Evolutionary conservation across 2,888 invertebrate genomes (phyloP), one percentile per base, ranked within the genome.

Genomic region (Synanthedon tipuliformis): DNA sequence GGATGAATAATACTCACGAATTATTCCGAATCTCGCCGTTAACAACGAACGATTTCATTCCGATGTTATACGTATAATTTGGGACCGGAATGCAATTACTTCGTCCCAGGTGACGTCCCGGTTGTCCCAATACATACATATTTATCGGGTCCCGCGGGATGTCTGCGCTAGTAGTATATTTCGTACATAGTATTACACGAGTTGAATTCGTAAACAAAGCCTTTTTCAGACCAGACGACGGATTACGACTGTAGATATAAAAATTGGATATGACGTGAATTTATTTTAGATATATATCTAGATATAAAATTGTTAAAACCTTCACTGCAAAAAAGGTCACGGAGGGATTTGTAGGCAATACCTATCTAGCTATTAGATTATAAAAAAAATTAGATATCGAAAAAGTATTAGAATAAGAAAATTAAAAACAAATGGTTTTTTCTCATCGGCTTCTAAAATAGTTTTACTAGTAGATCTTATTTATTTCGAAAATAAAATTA

Each of bases 41-140:
- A 49, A 49, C 49, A 50, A 50, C 23, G 34, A 50, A 50, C 50
- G 18, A 50, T 34, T 50, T 50, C 40, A 50, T 50, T 23, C 50
- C 50, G n/a, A 27, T 34, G 66, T 60, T 68, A 66, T 65, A 68
- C 65, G 66, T 66, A 72, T 69, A 73, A 71, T 70, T 68, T 63
- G 60, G 65, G 64, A 51, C 60, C 57, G 63, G 61, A 61, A 69
- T 65, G 68, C 73, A 77, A 77, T 79, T 74, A 75, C 70, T 55
- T 55, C 50, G 61, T 65, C 73, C 69, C 75, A 77, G 75, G 76
- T 79, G 78, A 66, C 69, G 69, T 55, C 56, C 58, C 58, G 62
- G 56, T 64, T 65, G 62, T 60, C 66, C 67, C 68, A 52, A 60
- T 60, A 68, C 71, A 78, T 79, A 76, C 76, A 79, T 79, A 78